A percentile compares a stretch with the other conserved stretches of the same genome.
These are phyloP conservation scores for Felis catus DNA, from an alignment of 2,113 vertebrate genomes.

Conservation along the genomic window F.catus_Fca126_mat1.0 CM031420.1:104297001-104297500, in stretches of 20 bases:
- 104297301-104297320: slow-evolving; percentile 94
- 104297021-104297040: slow-evolving; percentile 96
- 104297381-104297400: slow-evolving; percentile 92
- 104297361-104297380: slow-evolving; percentile 88
- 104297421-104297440: slow-evolving; percentile 87
- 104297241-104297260: slow-evolving; percentile 93
- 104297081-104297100: slow-evolving; percentile 96
- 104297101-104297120: slow-evolving; percentile 94
- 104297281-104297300: slow-evolving; percentile 93
- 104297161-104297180: slow-evolving; percentile 97
- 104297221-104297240: slow-evolving; percentile 91
- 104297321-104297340: slow-evolving; percentile 94
- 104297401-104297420: slow-evolving; percentile 90
- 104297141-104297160: slow-evolving; percentile 92
- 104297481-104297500: slow-evolving; percentile 92
- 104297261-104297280: slow-evolving; percentile 91
- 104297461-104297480: slow-evolving; percentile 92
- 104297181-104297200: slow-evolving; percentile 91
- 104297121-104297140: slow-evolving; percentile 95
- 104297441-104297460: slow-evolving; percentile 88
- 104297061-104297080: slow-evolving; percentile 92
- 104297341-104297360: slow-evolving; percentile 90
- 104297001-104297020: slow-evolving; percentile 95
- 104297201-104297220: slow-evolving; percentile 92
- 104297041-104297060: slow-evolving; percentile 89